These are phyloP conservation scores for Cyprinella venusta DNA, from an alignment of 2,797 vertebrate species.

Conservation along the genomic window DNA sequence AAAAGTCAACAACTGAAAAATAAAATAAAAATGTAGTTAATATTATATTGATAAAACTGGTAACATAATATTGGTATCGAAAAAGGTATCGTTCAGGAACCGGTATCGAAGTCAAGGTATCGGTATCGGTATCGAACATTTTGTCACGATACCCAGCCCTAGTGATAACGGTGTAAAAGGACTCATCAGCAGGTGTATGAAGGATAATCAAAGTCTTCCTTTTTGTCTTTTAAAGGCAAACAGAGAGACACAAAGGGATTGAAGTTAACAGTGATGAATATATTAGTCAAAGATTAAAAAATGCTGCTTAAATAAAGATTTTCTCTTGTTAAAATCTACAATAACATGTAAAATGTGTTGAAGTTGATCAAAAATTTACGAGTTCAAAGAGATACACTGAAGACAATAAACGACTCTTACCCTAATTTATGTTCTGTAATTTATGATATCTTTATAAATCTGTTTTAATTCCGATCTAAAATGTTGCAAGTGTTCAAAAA, in stretches of 20 bases:
- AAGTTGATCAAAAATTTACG: not conserved
- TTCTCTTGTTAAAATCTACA: not conserved
- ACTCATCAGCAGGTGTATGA: not conserved
- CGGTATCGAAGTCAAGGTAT: too few relatives aligned
- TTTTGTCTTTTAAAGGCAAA: not conserved
- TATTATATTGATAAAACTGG: too few relatives aligned
- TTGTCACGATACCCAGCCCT: too few relatives aligned
- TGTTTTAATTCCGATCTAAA: not conserved
- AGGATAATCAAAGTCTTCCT: not conserved
- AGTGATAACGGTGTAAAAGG: too few relatives aligned
- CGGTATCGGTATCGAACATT: too few relatives aligned
- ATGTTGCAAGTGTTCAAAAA: not conserved
- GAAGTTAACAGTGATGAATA: not conserved
- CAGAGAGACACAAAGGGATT: not conserved
- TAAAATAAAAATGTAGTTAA: too few relatives aligned
- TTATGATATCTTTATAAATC: too few relatives aligned
- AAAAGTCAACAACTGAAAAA: too few relatives aligned
- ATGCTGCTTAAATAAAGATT: not conserved
- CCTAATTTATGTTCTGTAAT: not conserved
- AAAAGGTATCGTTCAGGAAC: too few relatives aligned
- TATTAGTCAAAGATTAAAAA: not conserved
- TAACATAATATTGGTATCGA: too few relatives aligned
- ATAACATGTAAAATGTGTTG: not conserved
- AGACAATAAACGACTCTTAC: not conserved
- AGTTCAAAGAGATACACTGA: not conserved